Conservation (phyloP, 2,113 vertebrate species). For the Platichthys stellatus region DNA sequence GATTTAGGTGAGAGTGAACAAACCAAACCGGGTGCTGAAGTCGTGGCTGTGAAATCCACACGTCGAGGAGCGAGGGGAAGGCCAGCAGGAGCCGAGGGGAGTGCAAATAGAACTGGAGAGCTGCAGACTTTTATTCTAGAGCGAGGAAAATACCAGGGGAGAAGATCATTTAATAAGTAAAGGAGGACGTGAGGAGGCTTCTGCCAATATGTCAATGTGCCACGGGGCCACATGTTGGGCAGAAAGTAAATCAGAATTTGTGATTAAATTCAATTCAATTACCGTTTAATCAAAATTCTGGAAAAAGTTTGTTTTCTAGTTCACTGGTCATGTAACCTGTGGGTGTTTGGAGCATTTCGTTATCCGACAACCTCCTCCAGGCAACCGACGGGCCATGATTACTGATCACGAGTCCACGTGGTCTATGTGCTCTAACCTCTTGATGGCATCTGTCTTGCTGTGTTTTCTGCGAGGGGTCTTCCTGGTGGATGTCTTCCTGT, state of each 20-base stretch:
- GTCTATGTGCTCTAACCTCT: not conserved
- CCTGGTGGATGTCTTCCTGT: not conserved
- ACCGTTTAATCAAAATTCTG: too few species aligned
- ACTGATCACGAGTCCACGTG: too few species aligned
- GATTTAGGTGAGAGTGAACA: conserved; percentile 33
- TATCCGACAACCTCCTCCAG: too few species aligned
- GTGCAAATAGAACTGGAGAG: not conserved
- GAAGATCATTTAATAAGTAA: not conserved
- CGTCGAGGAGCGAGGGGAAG: not conserved
- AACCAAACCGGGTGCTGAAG: not conserved
- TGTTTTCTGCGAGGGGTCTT: not conserved
- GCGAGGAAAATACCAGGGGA: not conserved
- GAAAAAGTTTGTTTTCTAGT: too few species aligned
- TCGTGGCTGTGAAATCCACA: conserved; percentile 10
- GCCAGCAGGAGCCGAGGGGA: not conserved
- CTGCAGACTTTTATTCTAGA: not conserved
- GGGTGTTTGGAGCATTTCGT: too few species aligned
- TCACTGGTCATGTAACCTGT: too few species aligned
- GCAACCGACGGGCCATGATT: too few species aligned
- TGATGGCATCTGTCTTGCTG: not conserved
- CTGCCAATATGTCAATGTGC: too few species aligned
- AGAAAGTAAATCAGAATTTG: too few species aligned
- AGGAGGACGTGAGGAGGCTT: too few species aligned
- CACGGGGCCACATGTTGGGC: too few species aligned
- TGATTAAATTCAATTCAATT: too few species aligned